A percentile compares a stretch with the other conserved stretches of the same genome.
Evolutionary conservation across 2,113 vertebrate genomes (phyloP).

Genomic region (Ictalurus furcatus): DNA sequence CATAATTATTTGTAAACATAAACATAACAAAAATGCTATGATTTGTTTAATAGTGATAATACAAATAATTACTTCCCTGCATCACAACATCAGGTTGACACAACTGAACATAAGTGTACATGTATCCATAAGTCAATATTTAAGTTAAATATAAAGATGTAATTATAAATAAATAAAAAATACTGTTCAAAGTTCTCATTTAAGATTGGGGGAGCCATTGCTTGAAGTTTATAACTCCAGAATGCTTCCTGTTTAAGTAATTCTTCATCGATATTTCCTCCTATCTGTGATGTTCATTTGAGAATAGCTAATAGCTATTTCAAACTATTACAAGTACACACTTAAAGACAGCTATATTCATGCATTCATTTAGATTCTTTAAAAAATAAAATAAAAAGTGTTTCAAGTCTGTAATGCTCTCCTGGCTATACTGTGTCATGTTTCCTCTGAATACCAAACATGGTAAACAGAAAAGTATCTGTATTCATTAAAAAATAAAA

Average conservation of each 20-base stretch:
- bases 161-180: neutral
- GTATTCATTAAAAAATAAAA: no score
- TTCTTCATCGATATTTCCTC: no score
- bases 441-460: no score
- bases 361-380: neutral
- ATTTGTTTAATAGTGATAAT: no score
- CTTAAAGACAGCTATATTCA: neutral
- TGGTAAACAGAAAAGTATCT: neutral
- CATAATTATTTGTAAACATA: no score
- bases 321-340: neutral
- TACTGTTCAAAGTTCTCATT: neutral
- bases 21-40: no score
- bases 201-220: no score
- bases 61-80: no score
- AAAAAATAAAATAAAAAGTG: neutral
- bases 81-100: no score
- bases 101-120: neutral
- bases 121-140: neutral
- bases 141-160: neutral
- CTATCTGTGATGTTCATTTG: neutral
- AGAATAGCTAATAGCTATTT: neutral
- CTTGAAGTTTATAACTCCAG: neutral
- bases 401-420: neutral
- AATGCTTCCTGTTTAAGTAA: no score
- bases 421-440: no score